Evolutionary conservation across 2,113 vertebrate genomes (phyloP).

Genomic region (Lepus europaeus): DNA sequence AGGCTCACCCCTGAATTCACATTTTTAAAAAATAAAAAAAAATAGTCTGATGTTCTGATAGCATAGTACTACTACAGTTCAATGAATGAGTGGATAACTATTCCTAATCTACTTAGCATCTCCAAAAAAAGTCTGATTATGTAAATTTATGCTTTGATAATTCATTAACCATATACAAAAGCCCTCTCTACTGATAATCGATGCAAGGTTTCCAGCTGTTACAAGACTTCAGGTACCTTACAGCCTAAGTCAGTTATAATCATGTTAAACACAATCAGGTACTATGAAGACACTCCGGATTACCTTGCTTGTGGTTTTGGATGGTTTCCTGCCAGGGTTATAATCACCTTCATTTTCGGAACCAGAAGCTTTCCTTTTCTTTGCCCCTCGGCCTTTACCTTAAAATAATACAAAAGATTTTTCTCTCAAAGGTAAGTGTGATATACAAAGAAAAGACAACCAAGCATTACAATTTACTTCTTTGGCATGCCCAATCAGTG

Average conservation of each 20-base stretch:
- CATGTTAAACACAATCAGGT: neutral
- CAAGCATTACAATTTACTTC: neutral
- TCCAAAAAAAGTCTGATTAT: neutral
- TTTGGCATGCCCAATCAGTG: neutral
- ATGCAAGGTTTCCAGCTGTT: neutral
- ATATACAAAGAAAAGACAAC: slow-evolving; percentile 23
- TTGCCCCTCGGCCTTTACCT: slow-evolving; percentile 96
- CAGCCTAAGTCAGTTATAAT: neutral
- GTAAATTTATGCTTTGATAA: neutral
- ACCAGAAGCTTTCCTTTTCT: slow-evolving; percentile 96
- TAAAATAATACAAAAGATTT: slow-evolving; percentile 47
- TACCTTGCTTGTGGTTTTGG: slow-evolving; percentile 90
- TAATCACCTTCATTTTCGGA: slow-evolving; percentile 96
- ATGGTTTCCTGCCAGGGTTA: slow-evolving; percentile 93
- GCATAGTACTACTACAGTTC: neutral
- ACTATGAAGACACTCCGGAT: neutral
- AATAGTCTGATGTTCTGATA: slow-evolving; percentile 14
- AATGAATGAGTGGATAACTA: neutral
- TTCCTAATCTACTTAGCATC: too few relatives aligned
- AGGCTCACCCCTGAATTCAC: too few relatives aligned
- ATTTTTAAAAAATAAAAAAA: slow-evolving; percentile 18
- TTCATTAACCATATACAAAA: neutral
- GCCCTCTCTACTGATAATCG: neutral
- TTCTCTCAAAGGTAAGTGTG: neutral
- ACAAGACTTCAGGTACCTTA: neutral